A percentile compares a stretch with the other conserved stretches of the same genome.
phyloP scores from a whole-genome alignment of 2,797 vertebrate genomes.

The Sebastiscus albofasciatus region DNA sequence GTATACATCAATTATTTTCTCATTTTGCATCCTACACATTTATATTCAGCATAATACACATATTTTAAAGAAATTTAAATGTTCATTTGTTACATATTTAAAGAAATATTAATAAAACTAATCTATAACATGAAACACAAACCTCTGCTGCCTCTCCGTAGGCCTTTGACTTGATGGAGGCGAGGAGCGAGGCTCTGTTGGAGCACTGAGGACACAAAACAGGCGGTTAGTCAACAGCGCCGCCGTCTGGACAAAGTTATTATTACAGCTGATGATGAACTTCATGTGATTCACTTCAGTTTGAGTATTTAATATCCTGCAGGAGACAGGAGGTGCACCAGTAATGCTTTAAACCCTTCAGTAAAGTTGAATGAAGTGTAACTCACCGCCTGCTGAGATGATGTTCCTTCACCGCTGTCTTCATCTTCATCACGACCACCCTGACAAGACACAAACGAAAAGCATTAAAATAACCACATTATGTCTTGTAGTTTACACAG shows the following conservation, averaged over 20 bases:
- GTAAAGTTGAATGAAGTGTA: not conserved
- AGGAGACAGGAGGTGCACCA: not conserved
- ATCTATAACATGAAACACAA: conserved; percentile 25
- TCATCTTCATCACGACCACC: conserved; percentile 18
- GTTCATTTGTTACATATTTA: not conserved
- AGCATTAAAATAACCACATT: not conserved
- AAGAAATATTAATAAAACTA: not conserved
- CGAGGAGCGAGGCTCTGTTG: conserved; percentile 85
- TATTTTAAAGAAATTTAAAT: not conserved
- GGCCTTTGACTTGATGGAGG: conserved; percentile 90
- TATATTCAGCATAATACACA: not conserved
- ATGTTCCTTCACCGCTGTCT: conserved; percentile 72
- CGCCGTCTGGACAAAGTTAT: not conserved
- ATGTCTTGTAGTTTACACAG: not conserved
- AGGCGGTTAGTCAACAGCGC: not conserved
- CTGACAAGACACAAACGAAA: conserved; percentile 20
- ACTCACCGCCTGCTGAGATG: conserved; percentile 84
- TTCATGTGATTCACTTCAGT: not conserved
- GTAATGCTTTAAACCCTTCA: not conserved
- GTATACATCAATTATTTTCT: accelerated
- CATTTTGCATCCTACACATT: not conserved
- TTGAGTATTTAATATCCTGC: not conserved
- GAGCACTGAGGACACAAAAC: conserved; percentile 80
- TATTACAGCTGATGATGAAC: not conserved
- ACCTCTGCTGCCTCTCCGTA: conserved; percentile 88